Base-by-base conservation (phyloP, 1,140 invertebrate species). In the Drosophila guanche region DNA sequence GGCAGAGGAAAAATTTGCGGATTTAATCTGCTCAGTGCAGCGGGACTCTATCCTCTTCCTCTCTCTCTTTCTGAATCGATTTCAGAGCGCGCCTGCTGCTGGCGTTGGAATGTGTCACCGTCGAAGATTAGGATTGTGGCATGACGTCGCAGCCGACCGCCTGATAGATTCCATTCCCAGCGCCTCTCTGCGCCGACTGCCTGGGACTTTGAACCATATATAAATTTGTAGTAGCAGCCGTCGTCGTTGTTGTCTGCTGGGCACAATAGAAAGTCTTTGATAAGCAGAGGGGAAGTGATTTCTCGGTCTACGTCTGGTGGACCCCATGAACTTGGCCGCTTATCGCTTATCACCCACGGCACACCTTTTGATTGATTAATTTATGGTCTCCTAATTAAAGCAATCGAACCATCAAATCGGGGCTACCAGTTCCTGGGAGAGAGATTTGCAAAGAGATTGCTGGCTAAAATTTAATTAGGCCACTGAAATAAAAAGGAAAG, bases 31-130 rank as follows among this genome's bases (percentile, higher is more conserved):
- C 45, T 25, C 51, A 43, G 48, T 63, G 61, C 55, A 73, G 50
- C 27, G 16, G 33, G 37, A 62, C 8, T 27, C 23, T 10, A 37
- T 7, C 27, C 20, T 23, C 16, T 22, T n/a, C 42, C 50, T 45
- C 40, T 50, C 20, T 23, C 16, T 16, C n/a, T 37, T 47, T 45
- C 40, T 46, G 56, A 67, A 53, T 45, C n/a, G 23, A 45, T 42
- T 63, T 59, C 69, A 69, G 59, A 47, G 58, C 25, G 43, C 10
- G 59, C 41, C 58, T 50, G 52, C 16, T 53, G 43, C 25, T 48
- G 50, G 29, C 58, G 10, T 62, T 45, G 47, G 57, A 86, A 86
- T 86, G 83, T 86, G 81, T 86, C 81, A 86, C 78, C 69, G 47
- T 55, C 61, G 5, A 76, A 60, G 63, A 69, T 59, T 54, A 47